Evolutionary conservation across 2,888 invertebrate species (phyloP).

Genomic region (Caenorhabditis afra): DNA sequence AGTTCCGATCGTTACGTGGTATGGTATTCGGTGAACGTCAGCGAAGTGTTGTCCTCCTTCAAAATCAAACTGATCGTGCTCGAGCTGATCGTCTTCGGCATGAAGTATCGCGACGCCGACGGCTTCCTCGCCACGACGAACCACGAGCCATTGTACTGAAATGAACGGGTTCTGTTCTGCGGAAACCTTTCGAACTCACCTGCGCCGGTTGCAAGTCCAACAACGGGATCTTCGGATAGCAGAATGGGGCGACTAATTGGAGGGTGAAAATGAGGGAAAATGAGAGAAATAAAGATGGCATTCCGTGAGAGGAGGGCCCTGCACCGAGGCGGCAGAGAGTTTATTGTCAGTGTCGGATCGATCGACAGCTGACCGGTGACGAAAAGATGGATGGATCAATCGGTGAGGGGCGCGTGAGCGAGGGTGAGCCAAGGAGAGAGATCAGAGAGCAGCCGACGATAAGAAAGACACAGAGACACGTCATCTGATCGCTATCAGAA

Average conservation of each 20-base stretch:
- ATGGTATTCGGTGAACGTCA: slow-evolving; percentile 68
- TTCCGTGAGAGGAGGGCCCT: slow-evolving; percentile 10
- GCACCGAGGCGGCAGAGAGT: neutral
- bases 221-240: slow-evolving; percentile 51
- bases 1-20: slow-evolving; percentile 51
- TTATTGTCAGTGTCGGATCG: slow-evolving; percentile 33
- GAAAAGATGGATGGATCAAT: slow-evolving; percentile 29
- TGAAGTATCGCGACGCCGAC: slow-evolving; percentile 54
- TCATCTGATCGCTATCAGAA: too few species aligned
- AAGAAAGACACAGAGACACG: neutral
- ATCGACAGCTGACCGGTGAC: slow-evolving; percentile 48
- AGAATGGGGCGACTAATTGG: slow-evolving; percentile 28
- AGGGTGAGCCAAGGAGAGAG: neutral
- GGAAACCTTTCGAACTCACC: slow-evolving; percentile 3
- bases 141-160: slow-evolving; percentile 73
- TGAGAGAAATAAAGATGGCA: slow-evolving; percentile 11
- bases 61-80: slow-evolving; percentile 62
- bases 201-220: slow-evolving; percentile 42
- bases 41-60: slow-evolving; percentile 29
- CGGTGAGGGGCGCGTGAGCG: slow-evolving; percentile 25
- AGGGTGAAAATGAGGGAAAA: slow-evolving; percentile 6
- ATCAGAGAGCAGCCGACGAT: neutral
- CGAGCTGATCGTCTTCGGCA: slow-evolving; percentile 63
- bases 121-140: slow-evolving; percentile 69
- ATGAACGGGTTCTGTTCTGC: neutral